phyloP scores from a whole-genome alignment of 2,888 invertebrate genomes.

The Lapara coniferarum region DNA sequence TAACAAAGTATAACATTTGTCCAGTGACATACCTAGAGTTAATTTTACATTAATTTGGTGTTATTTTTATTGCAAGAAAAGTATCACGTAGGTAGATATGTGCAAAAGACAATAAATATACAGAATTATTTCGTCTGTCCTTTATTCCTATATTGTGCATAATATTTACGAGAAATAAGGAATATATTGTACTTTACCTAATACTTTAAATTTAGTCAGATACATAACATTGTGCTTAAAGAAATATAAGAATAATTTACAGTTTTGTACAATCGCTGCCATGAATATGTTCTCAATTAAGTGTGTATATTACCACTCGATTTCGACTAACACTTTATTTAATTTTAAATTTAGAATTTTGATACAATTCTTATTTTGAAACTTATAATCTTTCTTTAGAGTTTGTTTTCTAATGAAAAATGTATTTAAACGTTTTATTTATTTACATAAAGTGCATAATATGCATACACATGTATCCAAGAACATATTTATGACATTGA shows the following conservation, averaged over 20 bases:
- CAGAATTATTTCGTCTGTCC: slow-evolving; percentile 8
- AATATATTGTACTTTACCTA: slow-evolving; percentile 16
- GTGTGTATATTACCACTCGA: background rate
- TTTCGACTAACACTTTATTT: background rate
- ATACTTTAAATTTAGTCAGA: slow-evolving; percentile 1
- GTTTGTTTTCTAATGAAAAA: no score
- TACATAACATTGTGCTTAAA: slow-evolving; percentile 19
- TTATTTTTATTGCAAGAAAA: no score
- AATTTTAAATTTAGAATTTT: background rate
- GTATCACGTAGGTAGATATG: no score
- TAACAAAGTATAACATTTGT: no score
- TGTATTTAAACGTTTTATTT: no score
- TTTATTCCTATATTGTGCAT: slow-evolving; percentile 21
- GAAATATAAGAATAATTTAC: slow-evolving; percentile 8
- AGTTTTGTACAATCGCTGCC: slow-evolving; percentile 18
- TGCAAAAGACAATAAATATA: background rate
- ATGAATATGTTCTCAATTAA: slow-evolving; percentile 2
- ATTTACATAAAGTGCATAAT: background rate
- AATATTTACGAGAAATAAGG: slow-evolving; percentile 16
- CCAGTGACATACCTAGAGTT: no score
- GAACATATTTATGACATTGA: slow-evolving; percentile 10
- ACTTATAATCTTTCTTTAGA: no score
- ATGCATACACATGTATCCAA: background rate
- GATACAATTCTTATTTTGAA: no score
- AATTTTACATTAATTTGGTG: no score